phyloP scores from a whole-genome alignment of 1,140 invertebrate genomes.

The Drosophila nigrodunni region DNA sequence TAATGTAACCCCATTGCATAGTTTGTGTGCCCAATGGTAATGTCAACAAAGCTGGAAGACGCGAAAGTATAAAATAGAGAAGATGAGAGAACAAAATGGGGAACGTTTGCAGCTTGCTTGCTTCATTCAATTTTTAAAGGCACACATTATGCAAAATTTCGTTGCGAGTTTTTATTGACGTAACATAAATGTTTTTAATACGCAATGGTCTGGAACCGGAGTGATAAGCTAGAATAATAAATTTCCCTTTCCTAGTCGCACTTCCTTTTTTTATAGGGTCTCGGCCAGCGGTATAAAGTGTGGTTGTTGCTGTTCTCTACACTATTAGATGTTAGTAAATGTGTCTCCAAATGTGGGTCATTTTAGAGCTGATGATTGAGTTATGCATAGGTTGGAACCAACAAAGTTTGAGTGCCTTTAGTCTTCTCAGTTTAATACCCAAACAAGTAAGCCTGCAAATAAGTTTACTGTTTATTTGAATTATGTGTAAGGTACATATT shows the following conservation, averaged over 20 bases:
- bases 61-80: neutral
- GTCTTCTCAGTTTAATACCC: no score
- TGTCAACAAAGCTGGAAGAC: conserved; percentile 62
- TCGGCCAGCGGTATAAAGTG: conserved; percentile 21
- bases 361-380: conserved; percentile 66
- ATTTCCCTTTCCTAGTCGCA: conserved; percentile 6
- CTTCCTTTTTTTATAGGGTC: conserved; percentile 48
- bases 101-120: conserved; percentile 24
- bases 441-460: no score
- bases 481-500: no score
- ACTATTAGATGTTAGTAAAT: conserved; percentile 66
- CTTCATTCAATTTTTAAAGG: conserved; percentile 53
- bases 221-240: conserved; percentile 77
- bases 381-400: conserved; percentile 49
- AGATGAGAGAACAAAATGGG: neutral
- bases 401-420: conserved; percentile 31
- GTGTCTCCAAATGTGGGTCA: conserved; percentile 74
- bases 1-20: conserved; percentile 73
- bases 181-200: conserved; percentile 83
- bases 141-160: conserved; percentile 77
- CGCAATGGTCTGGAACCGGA: conserved; percentile 81
- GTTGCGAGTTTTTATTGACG: conserved; percentile 78
- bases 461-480: no score
- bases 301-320: conserved; percentile 36
- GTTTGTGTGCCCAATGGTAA: conserved; percentile 62